Conservation (phyloP, 2,797 vertebrate genomes). For the Tiaroga cobitis region DNA sequence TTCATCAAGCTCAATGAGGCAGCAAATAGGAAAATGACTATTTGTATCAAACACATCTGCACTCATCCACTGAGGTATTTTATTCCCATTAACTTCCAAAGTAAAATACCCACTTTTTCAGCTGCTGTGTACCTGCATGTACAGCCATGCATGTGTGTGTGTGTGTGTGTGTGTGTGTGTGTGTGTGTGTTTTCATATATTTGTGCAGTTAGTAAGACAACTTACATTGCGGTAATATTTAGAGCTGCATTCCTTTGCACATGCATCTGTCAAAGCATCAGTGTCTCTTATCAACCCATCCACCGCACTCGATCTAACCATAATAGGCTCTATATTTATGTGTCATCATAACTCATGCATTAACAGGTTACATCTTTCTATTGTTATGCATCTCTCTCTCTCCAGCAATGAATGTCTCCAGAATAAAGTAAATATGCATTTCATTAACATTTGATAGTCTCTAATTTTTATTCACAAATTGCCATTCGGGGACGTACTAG, state of each 20-base stretch:
- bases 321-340: conserved; percentile 41
- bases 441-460: conserved; percentile 87
- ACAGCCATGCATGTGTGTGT: conserved; percentile 45
- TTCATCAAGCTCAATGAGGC: conserved; percentile 99
- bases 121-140: conserved; percentile 80
- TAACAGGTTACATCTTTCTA: conserved; percentile 42
- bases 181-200: conserved; percentile 53
- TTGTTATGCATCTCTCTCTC: conserved; percentile 60
- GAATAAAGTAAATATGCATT: conserved; percentile 87
- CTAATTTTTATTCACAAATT: conserved; percentile 96
- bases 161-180: conserved; percentile 46
- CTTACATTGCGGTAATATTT: conserved; percentile 49
- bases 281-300: conserved; percentile 18
- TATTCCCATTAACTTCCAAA: conserved; percentile 99
- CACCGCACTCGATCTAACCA: conserved; percentile 16
- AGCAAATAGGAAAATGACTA: conserved; percentile 99
- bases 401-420: conserved; percentile 79
- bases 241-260: conserved; percentile 42
- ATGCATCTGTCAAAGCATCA: conserved; percentile 34
- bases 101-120: conserved; percentile 99
- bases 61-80: conserved; percentile 99
- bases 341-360: not conserved
- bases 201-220: conserved; percentile 57
- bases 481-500: conserved; percentile 84
- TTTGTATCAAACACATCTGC: conserved; percentile 99